Evolutionary conservation across 2,888 invertebrate species (phyloP).

Genomic region (Encarsia formosa): DNA sequence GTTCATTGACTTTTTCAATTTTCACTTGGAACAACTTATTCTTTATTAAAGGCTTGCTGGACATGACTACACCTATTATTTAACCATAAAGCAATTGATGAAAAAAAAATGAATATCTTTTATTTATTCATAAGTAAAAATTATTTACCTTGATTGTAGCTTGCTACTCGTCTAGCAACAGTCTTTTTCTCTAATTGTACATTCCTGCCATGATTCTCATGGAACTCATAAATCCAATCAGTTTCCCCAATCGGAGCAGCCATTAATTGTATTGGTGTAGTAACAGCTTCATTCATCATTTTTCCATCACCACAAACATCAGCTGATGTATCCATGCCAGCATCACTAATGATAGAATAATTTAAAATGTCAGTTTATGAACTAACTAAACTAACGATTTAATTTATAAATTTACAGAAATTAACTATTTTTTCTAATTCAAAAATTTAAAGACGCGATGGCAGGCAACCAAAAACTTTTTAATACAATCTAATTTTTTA

Average conservation of each 20-base stretch:
- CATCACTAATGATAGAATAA: constrained; percentile 43
- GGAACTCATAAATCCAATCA: constrained; percentile 62
- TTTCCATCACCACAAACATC: constrained; percentile 45
- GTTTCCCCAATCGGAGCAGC: constrained; percentile 36
- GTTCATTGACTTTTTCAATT: constrained; percentile 67
- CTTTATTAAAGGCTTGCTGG: constrained; percentile 46
- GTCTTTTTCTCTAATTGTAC: constrained; percentile 66
- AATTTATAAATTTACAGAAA: constrained; percentile 1
- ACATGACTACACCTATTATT: constrained; percentile 54
- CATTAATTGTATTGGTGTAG: constrained; percentile 44
- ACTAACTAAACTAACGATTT: neutral
- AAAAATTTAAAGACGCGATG: neutral
- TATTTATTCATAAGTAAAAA: neutral
- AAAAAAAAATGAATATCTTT: neutral
- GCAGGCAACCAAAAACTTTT: neutral
- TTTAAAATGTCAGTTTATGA: constrained; percentile 16
- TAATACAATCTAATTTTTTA: too few relatives aligned
- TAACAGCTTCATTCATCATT: constrained; percentile 39
- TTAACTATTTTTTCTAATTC: neutral
- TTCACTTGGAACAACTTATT: constrained; percentile 53
- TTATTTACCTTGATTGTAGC: constrained; percentile 76
- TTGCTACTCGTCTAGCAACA: constrained; percentile 69
- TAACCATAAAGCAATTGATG: neutral
- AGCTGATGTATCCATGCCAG: constrained; percentile 46
- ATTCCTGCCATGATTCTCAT: constrained; percentile 80